Evolutionary conservation across 1,140 invertebrate genomes (phyloP).

Genomic region (Diorhabda elongata): DNA sequence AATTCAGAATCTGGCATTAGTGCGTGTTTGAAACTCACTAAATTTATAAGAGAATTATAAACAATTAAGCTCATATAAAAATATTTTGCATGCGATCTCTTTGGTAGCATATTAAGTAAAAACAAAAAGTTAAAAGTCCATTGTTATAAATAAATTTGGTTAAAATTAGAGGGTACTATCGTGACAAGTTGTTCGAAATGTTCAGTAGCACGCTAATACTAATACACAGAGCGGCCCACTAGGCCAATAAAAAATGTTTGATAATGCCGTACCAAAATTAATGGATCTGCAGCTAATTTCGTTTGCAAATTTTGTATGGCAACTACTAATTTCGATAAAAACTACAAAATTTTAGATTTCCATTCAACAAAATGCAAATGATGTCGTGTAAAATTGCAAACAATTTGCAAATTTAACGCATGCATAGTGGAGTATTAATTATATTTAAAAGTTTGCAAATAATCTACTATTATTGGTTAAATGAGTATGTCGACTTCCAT

Average conservation of each 20-base stretch:
- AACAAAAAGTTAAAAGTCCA: no score
- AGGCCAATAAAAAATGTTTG: constrained; percentile 8
- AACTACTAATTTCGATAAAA: constrained; percentile 35
- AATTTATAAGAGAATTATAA: no score
- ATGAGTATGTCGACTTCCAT: constrained; percentile 35
- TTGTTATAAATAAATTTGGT: neutral
- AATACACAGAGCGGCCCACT: neutral
- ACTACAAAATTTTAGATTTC: constrained; percentile 38
- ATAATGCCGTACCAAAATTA: constrained; percentile 18
- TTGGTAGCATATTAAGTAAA: no score
- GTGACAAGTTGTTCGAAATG: neutral
- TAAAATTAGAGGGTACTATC: neutral
- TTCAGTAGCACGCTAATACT: neutral
- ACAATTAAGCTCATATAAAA: no score
- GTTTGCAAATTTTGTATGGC: constrained; percentile 33
- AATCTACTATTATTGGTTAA: constrained; percentile 39
- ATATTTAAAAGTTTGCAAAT: constrained; percentile 36
- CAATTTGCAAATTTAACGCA: constrained; percentile 41
- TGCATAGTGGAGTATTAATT: constrained; percentile 37
- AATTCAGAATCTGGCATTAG: no score
- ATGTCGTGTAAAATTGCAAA: constrained; percentile 39
- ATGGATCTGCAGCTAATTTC: constrained; percentile 30
- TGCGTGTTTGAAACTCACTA: no score
- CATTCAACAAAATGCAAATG: constrained; percentile 39
- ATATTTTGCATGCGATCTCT: no score